These are phyloP conservation scores for Ondatra zibethicus DNA, from an alignment of 2,113 vertebrate genomes.

Conservation along the genomic window DNA sequence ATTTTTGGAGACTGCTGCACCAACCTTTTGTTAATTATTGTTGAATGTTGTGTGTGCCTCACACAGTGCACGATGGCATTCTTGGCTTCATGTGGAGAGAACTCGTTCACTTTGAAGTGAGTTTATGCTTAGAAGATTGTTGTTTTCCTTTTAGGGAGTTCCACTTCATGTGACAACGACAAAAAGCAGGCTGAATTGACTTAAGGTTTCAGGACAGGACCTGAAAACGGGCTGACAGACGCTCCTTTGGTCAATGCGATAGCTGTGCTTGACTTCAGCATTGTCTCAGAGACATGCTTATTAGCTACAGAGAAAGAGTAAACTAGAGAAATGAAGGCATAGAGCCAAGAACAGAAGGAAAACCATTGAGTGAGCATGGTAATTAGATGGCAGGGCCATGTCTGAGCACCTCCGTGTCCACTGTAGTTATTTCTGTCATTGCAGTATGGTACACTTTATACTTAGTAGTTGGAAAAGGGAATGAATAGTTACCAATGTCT, in stretches of 20 bases:
- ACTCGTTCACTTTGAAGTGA: constrained; percentile 72
- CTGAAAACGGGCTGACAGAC: background rate
- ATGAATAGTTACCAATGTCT: constrained; percentile 28
- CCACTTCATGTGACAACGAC: constrained; percentile 18
- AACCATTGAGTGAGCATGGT: background rate
- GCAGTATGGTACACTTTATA: constrained; percentile 11
- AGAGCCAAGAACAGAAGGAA: constrained; percentile 51
- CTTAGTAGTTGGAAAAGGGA: background rate
- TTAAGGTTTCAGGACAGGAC: constrained; percentile 52
- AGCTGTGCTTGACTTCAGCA: background rate
- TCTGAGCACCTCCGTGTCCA: background rate
- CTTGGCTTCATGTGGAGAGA: constrained; percentile 48
- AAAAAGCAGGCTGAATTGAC: constrained; percentile 50
- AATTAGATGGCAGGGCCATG: constrained; percentile 17
- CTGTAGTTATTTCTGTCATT: background rate
- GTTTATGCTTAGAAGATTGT: constrained; percentile 65
- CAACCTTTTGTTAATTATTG: constrained; percentile 34
- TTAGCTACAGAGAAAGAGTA: constrained; percentile 26
- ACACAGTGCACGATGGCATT: background rate
- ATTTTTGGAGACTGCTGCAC: background rate
- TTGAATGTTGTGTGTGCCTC: constrained; percentile 40
- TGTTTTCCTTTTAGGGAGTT: constrained; percentile 74
- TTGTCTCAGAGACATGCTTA: constrained; percentile 13
- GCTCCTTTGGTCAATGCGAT: constrained; percentile 11
- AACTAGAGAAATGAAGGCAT: constrained; percentile 45